Base-by-base conservation (phyloP, 1,140 invertebrate genomes). In the Ericerus pela region DNA sequence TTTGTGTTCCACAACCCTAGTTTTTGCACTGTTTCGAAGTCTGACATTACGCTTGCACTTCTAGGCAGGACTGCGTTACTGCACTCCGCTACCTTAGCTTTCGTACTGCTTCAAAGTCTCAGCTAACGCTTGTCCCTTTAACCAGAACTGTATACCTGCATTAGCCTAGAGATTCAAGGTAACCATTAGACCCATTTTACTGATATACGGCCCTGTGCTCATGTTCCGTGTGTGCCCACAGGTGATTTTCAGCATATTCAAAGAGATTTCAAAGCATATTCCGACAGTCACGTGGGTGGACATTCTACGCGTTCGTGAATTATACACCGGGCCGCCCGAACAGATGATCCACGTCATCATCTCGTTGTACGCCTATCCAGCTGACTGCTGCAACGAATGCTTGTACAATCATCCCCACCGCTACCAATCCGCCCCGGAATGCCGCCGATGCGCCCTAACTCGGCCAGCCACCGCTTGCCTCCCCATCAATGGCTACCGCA, bases 221-320 rank as follows among this genome's bases (percentile, higher is more conserved):
- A n/a, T n/a, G n/a, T n/a, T n/a, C n/a, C n/a, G n/a, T n/a, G n/a
- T n/a, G n/a, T n/a, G n/a, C n/a, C 30, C 64, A n/a, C 57, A 76
- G 72, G 72, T 76, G 28, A 61, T 76, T 56, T 67, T 73, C 59
- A 65, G 66, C 14, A 75, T 82, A 58, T 79, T 75, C 72, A 76
- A 79, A 64, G 72, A 72, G 36, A 72, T 81, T 1, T 70, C 73
- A 22, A 6, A 66, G 67, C 56, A 71, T 66, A 2, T 61, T 29
- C 74, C 69, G 56, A 70, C 69, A 20, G 67, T 77, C 54, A 75
- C 73, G 1, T 84, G 81, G 79, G 61, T 75, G 20, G 81, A 85
- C 56, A 75, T 85, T 6, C 66, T 81, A 53, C 71, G 79, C 41
- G 79, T 79, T 66, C 72, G 84, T 1, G 76, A 80, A 61, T 74